These are phyloP conservation scores for Todus mexicanus DNA, from an alignment of 2,797 vertebrate genomes.

Conservation along the genomic window DNA sequence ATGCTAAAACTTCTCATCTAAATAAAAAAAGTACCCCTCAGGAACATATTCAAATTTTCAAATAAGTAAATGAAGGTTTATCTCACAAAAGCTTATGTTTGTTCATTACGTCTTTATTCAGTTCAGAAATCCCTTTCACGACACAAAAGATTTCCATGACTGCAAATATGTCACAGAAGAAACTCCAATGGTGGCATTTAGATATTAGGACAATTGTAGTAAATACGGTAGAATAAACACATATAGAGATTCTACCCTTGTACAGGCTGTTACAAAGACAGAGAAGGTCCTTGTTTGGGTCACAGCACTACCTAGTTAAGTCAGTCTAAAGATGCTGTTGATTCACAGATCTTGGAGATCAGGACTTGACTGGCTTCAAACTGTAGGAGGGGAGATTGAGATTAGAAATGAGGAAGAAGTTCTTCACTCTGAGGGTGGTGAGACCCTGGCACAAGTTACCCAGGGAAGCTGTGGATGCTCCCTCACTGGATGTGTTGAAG, in stretches of 20 bases:
- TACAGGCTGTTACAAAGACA: background rate
- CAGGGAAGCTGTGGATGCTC: too few relatives aligned
- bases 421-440: too few relatives aligned
- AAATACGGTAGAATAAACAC: background rate
- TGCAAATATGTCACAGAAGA: background rate
- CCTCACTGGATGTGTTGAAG: too few relatives aligned
- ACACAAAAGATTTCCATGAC: background rate
- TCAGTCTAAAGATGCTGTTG: background rate
- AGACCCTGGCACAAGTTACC: too few relatives aligned
- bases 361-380: background rate
- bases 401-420: too few relatives aligned
- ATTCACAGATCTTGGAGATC: background rate
- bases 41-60: background rate
- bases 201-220: background rate
- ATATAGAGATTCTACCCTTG: background rate
- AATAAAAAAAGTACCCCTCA: background rate
- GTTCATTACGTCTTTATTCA: background rate
- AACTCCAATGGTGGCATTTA: background rate
- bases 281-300: background rate
- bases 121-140: background rate
- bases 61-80: background rate
- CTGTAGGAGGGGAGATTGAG: too few relatives aligned
- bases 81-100: background rate
- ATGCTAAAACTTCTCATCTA: background rate
- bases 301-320: background rate